Conservation (phyloP, 2,797 vertebrate species). For the Gouania willdenowi region DNA sequence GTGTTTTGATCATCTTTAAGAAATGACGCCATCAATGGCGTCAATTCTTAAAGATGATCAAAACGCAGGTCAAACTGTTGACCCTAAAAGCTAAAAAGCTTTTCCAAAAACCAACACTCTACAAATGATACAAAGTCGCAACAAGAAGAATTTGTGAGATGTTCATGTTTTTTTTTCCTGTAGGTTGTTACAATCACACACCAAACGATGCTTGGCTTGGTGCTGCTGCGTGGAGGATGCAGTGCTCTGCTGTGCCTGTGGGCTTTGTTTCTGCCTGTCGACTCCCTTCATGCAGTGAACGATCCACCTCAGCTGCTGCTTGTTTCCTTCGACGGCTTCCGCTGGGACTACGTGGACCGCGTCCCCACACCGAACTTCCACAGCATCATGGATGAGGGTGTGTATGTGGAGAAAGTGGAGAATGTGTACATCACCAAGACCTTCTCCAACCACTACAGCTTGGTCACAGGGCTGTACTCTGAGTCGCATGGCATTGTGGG, state of each 20-base stretch:
- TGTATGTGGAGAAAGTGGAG: slow-evolving; percentile 79
- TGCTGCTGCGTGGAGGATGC: slow-evolving; percentile 29
- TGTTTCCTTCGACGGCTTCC: slow-evolving; percentile 91
- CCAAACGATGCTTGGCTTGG: slow-evolving; percentile 31
- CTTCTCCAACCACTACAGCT: slow-evolving; percentile 87
- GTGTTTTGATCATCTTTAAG: too few relatives aligned
- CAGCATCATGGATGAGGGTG: slow-evolving; percentile 75
- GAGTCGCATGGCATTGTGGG: slow-evolving; percentile 88
- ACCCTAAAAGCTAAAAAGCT: too few relatives aligned
- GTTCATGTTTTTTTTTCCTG: background rate
- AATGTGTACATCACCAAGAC: slow-evolving; percentile 91
- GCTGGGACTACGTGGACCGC: slow-evolving; percentile 89
- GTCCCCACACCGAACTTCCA: slow-evolving; percentile 82
- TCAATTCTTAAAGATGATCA: too few relatives aligned
- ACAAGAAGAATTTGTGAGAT: too few relatives aligned
- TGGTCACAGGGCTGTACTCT: slow-evolving; percentile 88
- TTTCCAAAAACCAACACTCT: too few relatives aligned
- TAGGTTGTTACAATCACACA: slow-evolving; percentile 7
- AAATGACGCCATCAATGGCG: too few relatives aligned
- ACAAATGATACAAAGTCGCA: too few relatives aligned
- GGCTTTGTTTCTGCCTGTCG: slow-evolving; percentile 46
- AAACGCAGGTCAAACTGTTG: too few relatives aligned
- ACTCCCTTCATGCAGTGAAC: slow-evolving; percentile 37
- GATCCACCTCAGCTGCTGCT: slow-evolving; percentile 78
- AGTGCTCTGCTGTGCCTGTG: slow-evolving; percentile 52